Evolutionary conservation across 2,113 vertebrate genomes (phyloP).

Genomic region (Furnarius figulus): DNA sequence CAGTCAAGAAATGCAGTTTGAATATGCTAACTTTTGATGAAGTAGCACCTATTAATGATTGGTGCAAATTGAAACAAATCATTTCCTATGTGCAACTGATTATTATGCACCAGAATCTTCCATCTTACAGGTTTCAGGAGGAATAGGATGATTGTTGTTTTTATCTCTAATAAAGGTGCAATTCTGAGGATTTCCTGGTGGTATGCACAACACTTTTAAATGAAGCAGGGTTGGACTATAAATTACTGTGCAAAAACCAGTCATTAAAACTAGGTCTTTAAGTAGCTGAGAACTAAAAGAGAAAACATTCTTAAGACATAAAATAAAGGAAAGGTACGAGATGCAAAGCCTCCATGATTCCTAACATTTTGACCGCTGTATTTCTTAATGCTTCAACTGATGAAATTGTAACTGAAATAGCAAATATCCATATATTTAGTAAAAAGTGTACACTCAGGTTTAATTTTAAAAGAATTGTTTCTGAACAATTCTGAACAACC

Average conservation of each 20-base stretch:
- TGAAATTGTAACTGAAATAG: background rate
- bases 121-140: background rate
- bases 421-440: background rate
- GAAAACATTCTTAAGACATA: background rate
- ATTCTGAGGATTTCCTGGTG: background rate
- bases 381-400: background rate
- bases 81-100: background rate
- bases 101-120: background rate
- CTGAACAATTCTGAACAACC: background rate
- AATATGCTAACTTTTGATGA: background rate
- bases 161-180: background rate
- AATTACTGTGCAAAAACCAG: background rate
- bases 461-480: background rate
- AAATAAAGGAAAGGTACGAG: background rate
- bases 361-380: background rate
- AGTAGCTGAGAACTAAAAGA: background rate
- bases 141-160: background rate
- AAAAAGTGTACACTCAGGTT: background rate
- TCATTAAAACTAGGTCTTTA: background rate
- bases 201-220: background rate
- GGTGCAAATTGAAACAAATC: background rate
- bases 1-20: background rate
- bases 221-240: background rate
- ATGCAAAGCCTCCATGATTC: rapidly evolving
- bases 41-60: background rate